Evolutionary conservation across 2,113 vertebrate species (phyloP), one percentile per base, ranked within the genome.

Genomic region (Malurus elegans): DNA sequence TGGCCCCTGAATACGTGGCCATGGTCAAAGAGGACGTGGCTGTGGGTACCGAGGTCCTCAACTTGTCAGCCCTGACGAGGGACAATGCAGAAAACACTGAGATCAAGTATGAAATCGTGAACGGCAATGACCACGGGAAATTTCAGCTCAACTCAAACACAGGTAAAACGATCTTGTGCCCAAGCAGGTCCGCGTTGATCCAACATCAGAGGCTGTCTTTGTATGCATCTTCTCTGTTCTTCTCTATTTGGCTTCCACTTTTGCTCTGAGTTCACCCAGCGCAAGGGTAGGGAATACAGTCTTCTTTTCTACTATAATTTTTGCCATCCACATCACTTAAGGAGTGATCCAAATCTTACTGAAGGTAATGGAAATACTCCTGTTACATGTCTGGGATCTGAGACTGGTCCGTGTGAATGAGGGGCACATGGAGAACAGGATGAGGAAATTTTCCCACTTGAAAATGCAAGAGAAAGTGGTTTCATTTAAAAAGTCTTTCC

Each of bases 61-160:
- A 96, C 17, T 96, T 99, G 57, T 98, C 98, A 0, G 95, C 98
- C 3, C 95, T 99, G 91, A 98, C 98, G 1, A 97, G 97, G 45
- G 98, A 98, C 1, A 98, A 97, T 0, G 82, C 98, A 0, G 98
- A 98, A 47, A 97, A 97, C 11, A 97, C 97, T 3, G 96, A 98
- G 36, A 96, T 99, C 56, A 58, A 94, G 76, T 99, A 99, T 90
- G 98, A 96, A 76, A 97, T 99, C 42, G 93, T 98, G 58, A 98
- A 98, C 1, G 99, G 99, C 50, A 99, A 99, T 0, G 98, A 99
- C 90, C 98, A 98, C 0, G 92, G 98, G 18, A 97, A 97, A 40
- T 99, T 99, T 93, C 97, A 94, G 66, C 97, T 99, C 73, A 98
- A 99, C 84, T 81, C 98, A 12, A 95, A 87, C 58, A 98, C 99